A percentile compares a stretch with the other conserved stretches of the same genome.
phyloP scores from a whole-genome alignment of 2,888 invertebrate species.

The Plutella xylostella region DNA sequence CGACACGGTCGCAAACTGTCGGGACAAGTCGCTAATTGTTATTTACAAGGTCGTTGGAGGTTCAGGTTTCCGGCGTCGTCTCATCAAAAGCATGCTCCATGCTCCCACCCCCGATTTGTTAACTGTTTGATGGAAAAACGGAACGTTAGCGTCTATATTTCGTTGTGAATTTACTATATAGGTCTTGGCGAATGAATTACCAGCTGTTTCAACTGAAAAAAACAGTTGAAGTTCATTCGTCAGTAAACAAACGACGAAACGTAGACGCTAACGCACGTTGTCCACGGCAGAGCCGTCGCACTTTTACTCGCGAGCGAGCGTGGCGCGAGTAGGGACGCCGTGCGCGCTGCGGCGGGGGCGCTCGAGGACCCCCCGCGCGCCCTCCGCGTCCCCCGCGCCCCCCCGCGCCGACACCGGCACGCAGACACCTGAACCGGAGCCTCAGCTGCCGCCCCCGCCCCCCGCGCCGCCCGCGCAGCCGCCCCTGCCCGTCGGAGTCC shows the following conservation, averaged over 20 bases:
- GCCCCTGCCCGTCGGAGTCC: constrained; percentile 68
- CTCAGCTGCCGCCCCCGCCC: constrained; percentile 31
- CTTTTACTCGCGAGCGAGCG: constrained; percentile 83
- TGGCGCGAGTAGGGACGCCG: constrained; percentile 77
- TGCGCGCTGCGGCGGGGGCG: constrained; percentile 67
- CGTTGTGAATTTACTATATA: too few relatives aligned
- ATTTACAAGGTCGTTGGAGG: not conserved
- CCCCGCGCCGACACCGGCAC: constrained; percentile 18
- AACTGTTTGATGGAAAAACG: constrained; percentile 25
- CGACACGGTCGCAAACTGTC: constrained; percentile 71
- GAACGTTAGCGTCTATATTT: constrained; percentile 46
- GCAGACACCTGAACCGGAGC: constrained; percentile 21
- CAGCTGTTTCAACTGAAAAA: too few relatives aligned
- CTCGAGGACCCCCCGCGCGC: constrained; percentile 37
- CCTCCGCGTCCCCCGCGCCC: constrained; percentile 41
- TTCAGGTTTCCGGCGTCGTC: too few relatives aligned
- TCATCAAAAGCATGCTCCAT: constrained; percentile 2
- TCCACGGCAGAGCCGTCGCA: constrained; percentile 66
- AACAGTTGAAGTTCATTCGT: too few relatives aligned
- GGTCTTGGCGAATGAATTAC: too few relatives aligned
- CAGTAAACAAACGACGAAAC: too few relatives aligned
- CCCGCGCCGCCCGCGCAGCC: constrained; percentile 51
- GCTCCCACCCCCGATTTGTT: not conserved
- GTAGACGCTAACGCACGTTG: too few relatives aligned
- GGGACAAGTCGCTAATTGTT: not conserved